Percentiles rank a stretch among this genome's conserved stretches.
Conservation (phyloP, 2,797 vertebrate genomes). For the Fringilla coelebs region DNA sequence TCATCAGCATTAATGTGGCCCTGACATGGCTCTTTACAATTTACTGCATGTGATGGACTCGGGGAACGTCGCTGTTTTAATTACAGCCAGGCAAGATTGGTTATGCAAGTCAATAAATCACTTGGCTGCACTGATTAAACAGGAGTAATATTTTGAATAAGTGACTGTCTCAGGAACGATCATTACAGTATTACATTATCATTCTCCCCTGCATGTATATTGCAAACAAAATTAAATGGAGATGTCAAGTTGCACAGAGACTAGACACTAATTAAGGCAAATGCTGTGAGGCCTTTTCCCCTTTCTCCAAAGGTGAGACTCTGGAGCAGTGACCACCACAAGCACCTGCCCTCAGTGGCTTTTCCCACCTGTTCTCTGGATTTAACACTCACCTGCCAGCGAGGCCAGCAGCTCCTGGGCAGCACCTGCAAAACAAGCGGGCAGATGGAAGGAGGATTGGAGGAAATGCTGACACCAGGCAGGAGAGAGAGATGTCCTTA, state of each 20-base stretch:
- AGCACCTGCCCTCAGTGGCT: rapidly evolving
- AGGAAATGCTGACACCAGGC: not conserved
- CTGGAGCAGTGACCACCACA: not conserved
- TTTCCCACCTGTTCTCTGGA: not conserved
- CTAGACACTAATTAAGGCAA: slow-evolving; percentile 48
- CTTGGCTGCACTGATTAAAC: slow-evolving; percentile 59
- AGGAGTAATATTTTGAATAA: slow-evolving; percentile 67
- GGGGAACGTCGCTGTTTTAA: slow-evolving; percentile 36
- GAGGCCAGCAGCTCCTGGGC: not conserved
- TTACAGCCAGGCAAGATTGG: slow-evolving; percentile 47
- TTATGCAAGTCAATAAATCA: slow-evolving; percentile 68
- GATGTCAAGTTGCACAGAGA: slow-evolving; percentile 49
- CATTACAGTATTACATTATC: slow-evolving; percentile 54
- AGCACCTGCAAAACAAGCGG: not conserved
- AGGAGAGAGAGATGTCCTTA: not conserved
- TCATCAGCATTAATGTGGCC: not conserved
- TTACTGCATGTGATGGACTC: slow-evolving; percentile 18
- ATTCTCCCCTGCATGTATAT: slow-evolving; percentile 50
- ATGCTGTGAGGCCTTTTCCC: not conserved
- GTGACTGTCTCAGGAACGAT: slow-evolving; percentile 57
- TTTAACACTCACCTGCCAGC: not conserved
- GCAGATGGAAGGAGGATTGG: not conserved
- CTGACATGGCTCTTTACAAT: not conserved
- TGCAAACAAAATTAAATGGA: slow-evolving; percentile 71
- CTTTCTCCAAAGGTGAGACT: not conserved